Evolutionary conservation across 2,797 vertebrate species (phyloP).

Genomic region (Danio tinwini): DNA sequence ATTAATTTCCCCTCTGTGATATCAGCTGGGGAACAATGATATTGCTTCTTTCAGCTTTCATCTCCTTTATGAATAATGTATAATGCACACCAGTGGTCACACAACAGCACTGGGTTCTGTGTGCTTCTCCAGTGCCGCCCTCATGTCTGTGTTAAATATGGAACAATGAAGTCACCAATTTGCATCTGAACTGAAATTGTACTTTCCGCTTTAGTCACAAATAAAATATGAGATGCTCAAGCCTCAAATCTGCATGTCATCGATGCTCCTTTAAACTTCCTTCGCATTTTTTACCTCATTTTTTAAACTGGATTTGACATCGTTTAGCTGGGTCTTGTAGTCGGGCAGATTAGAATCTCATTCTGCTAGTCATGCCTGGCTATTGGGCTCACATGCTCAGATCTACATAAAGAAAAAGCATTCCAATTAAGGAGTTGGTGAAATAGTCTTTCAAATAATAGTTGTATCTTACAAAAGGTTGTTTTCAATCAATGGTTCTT

Average conservation of each 20-base stretch:
- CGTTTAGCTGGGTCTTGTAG: constrained; percentile 63
- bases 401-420: constrained; percentile 42
- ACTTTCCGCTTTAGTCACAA: constrained; percentile 69
- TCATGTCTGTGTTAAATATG: constrained; percentile 67
- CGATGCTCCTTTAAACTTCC: constrained; percentile 29
- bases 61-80: constrained; percentile 70
- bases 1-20: constrained; percentile 56
- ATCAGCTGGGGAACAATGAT: constrained; percentile 57
- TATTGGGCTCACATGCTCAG: constrained; percentile 48
- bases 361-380: constrained; percentile 58
- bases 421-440: neutral
- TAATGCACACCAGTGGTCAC: constrained; percentile 63
- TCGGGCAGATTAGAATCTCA: constrained; percentile 64
- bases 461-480: too few relatives aligned
- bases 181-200: constrained; percentile 68
- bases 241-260: constrained; percentile 5
- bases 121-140: constrained; percentile 51
- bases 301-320: constrained; percentile 47
- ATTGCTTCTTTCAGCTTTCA: constrained; percentile 57
- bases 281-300: constrained; percentile 25
- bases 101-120: constrained; percentile 55
- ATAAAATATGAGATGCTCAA: constrained; percentile 64
- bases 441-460: neutral
- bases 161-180: constrained; percentile 61
- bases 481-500: too few relatives aligned